phyloP scores from a whole-genome alignment of 2,113 vertebrate genomes.

The Percina caprodes region DNA sequence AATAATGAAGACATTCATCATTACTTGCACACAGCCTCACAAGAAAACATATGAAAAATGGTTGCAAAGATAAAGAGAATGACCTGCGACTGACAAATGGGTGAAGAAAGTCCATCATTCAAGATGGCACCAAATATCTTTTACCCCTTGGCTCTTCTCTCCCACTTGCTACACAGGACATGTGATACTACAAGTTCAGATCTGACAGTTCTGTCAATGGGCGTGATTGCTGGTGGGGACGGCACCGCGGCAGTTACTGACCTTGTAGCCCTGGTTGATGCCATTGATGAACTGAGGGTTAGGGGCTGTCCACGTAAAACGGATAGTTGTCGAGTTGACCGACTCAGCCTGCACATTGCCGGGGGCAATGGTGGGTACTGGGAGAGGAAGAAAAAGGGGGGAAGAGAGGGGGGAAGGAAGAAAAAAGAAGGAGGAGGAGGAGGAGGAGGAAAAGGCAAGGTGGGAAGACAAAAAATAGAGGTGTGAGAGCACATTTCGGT shows the following conservation, averaged over 20 bases:
- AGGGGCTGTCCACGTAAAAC: slow-evolving; percentile 95
- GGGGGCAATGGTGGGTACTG: slow-evolving; percentile 96
- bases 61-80: slow-evolving; percentile 51
- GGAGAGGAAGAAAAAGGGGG: not conserved
- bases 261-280: slow-evolving; percentile 99
- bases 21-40: slow-evolving; percentile 37
- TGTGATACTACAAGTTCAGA: slow-evolving; percentile 42
- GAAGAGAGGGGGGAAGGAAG: not conserved
- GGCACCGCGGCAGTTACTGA: slow-evolving; percentile 65
- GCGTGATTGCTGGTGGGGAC: slow-evolving; percentile 7
- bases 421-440: not conserved
- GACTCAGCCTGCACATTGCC: slow-evolving; percentile 92
- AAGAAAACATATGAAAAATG: slow-evolving; percentile 55
- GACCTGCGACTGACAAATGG: slow-evolving; percentile 66
- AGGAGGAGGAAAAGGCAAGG: not conserved
- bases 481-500: slow-evolving; percentile 34
- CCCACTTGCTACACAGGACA: slow-evolving; percentile 15
- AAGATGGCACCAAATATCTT: slow-evolving; percentile 35
- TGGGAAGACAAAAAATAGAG: not conserved
- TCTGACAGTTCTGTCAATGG: slow-evolving; percentile 60
- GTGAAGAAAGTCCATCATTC: slow-evolving; percentile 53
- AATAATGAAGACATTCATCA: slow-evolving; percentile 73
- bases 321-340: slow-evolving; percentile 95
- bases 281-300: slow-evolving; percentile 99
- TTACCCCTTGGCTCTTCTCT: slow-evolving; percentile 46